phyloP scores from a whole-genome alignment of 2,888 invertebrate species.

The Diloba caeruleocephala region DNA sequence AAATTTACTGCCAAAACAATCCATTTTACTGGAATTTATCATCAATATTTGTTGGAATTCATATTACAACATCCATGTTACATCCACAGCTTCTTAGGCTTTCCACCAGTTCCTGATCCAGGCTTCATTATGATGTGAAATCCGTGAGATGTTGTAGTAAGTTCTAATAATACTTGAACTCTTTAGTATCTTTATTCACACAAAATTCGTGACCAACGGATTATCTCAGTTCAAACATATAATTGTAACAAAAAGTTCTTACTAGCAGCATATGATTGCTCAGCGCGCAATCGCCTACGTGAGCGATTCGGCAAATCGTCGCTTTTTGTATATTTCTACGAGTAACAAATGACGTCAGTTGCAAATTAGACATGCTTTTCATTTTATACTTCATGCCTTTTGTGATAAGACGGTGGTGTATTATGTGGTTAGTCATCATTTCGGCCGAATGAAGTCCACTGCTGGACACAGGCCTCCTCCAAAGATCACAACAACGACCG shows the following conservation, averaged over 20 bases:
- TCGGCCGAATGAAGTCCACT: too few species aligned
- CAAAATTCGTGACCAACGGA: slow-evolving; percentile 5
- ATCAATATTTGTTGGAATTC: too few species aligned
- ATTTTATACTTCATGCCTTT: slow-evolving; percentile 13
- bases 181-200: slow-evolving; percentile 1
- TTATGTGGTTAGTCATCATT: too few species aligned
- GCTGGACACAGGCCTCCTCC: too few species aligned
- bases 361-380: slow-evolving; percentile 17
- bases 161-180: background rate
- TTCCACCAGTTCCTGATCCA: too few species aligned
- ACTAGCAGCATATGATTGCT: slow-evolving; percentile 7
- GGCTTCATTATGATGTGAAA: too few species aligned
- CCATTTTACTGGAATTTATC: too few species aligned
- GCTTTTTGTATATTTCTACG: slow-evolving; percentile 30
- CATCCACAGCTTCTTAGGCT: too few species aligned
- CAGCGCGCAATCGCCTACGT: slow-evolving; percentile 21
- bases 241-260: slow-evolving; percentile 20
- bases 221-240: slow-evolving; percentile 11
- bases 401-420: slow-evolving; percentile 13
- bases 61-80: too few species aligned
- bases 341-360: slow-evolving; percentile 39
- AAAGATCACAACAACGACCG: too few species aligned
- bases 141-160: too few species aligned
- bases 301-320: slow-evolving; percentile 13
- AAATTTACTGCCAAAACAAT: too few species aligned